Base-by-base conservation (phyloP, 2,888 invertebrate species). In the Drosophila melanosoma region DNA sequence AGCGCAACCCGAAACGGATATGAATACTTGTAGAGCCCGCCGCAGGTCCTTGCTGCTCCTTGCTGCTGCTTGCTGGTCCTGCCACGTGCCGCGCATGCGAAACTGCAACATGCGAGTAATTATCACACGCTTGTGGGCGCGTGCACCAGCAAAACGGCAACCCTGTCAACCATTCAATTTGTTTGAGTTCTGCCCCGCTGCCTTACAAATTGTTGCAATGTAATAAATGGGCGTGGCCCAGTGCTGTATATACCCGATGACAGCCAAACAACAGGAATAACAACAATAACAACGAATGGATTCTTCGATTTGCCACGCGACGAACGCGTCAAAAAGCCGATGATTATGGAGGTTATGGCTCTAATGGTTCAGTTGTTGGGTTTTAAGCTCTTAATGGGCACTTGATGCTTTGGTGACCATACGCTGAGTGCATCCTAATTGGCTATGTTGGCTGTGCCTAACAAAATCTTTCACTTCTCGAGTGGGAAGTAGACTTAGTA, bases 71-170 rank as follows among this genome's bases (percentile, higher is more conserved):
- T n/a, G 58, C 42, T 64, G 35, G 23, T 33, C 29, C 35, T 76
- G 78, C 65, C 92, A 91, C 91, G 91, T 91, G 91, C 53, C 83
- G 74, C 79, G 88, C 80, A 87, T 78, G 79, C 77, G 82, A 76
- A 69, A 59, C 80, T 75, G 73, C 86, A 84, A 90, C 83, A 87
- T 60, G 45, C 63, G 51, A 51, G 49, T 91, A 90, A 91, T 91
- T 91, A 91, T 91, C 91, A 90, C 91, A 91, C 91, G 91, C 87
- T 91, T 75, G 85, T 78, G 83, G 82, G 76, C 86, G 81, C 87
- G 79, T 83, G 89, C 74, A 66, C 66, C 49, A 57, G 60, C 60
- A 56, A 73, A 42, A 42, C 33, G 10, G 51, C 58, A 72, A 54
- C 72, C 72, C 65, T 53, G 57, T 72, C 69, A 66, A 48, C 76